A percentile compares a stretch with the other conserved stretches of the same genome.
phyloP scores from a whole-genome alignment of 2,797 vertebrate genomes.

The Hipposideros larvatus region DNA sequence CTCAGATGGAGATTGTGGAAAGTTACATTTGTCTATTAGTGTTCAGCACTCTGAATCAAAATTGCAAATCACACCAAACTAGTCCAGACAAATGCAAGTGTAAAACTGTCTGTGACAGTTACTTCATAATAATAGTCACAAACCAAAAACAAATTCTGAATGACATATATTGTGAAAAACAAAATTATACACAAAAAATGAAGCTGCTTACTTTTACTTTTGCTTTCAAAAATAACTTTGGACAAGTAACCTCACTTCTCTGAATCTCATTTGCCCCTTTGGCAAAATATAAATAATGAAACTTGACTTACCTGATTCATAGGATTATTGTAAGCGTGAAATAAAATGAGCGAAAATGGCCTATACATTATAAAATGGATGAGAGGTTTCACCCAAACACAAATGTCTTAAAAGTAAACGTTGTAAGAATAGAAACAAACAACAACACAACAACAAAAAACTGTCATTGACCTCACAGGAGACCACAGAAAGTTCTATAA shows the following conservation, averaged over 20 bases:
- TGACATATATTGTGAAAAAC: no score
- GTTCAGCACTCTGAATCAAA: slow-evolving; percentile 3
- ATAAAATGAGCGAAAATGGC: not conserved
- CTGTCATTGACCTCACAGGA: not conserved
- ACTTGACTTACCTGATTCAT: not conserved
- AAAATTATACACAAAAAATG: not conserved
- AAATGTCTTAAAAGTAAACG: not conserved
- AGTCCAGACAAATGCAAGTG: slow-evolving; percentile 37
- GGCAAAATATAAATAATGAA: not conserved
- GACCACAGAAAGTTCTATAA: not conserved
- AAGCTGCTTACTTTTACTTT: not conserved
- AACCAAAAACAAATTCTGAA: slow-evolving; percentile 56
- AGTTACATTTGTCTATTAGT: not conserved
- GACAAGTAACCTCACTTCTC: not conserved
- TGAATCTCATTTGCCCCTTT: not conserved
- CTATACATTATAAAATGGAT: not conserved
- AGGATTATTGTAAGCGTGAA: not conserved
- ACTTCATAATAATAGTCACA: not conserved
- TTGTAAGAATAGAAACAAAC: not conserved
- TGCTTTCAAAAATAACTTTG: not conserved
- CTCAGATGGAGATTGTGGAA: not conserved
- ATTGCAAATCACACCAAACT: not conserved
- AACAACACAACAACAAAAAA: not conserved
- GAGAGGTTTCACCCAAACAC: not conserved
- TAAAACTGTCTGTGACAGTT: slow-evolving; percentile 53